A percentile compares a stretch with the other conserved stretches of the same genome.
phyloP scores from a whole-genome alignment of 1,140 invertebrate genomes.

The Cyphomyrmex costatus region DNA sequence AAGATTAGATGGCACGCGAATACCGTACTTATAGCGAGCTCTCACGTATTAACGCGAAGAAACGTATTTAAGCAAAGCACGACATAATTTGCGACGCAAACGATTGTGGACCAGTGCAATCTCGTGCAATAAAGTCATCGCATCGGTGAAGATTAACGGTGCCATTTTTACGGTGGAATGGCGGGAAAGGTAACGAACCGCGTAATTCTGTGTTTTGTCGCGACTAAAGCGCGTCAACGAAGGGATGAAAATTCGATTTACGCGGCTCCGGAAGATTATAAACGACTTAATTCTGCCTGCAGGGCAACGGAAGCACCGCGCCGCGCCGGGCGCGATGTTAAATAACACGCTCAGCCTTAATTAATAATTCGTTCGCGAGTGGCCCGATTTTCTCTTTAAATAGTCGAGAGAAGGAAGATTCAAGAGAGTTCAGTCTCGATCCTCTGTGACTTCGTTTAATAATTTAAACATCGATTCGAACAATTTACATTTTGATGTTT shows the following conservation, averaged over 20 bases:
- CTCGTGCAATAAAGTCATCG: conserved; percentile 26
- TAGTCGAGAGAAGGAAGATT: background rate
- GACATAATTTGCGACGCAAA: conserved; percentile 28
- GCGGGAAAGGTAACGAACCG: conserved; percentile 39
- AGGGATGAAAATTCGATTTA: conserved; percentile 58
- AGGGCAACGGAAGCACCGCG: background rate
- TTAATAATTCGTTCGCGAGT: conserved; percentile 40
- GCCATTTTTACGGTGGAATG: conserved; percentile 42
- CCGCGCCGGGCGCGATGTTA: conserved; percentile 3
- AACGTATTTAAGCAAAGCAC: conserved; percentile 16
- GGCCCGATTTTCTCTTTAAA: conserved; percentile 30
- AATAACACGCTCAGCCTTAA: conserved; percentile 50
- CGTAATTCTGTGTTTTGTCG: conserved; percentile 55
- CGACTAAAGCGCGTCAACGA: conserved; percentile 46
- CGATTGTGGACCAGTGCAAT: background rate
- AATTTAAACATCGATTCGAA: conserved; percentile 13
- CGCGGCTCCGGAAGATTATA: conserved; percentile 49
- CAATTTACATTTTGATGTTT: conserved; percentile 3
- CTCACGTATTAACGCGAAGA: background rate
- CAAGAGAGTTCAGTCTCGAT: background rate
- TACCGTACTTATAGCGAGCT: background rate
- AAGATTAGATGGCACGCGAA: background rate
- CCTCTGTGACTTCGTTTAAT: background rate
- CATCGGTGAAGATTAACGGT: conserved; percentile 42
- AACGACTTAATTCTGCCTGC: conserved; percentile 55